Conservation (phyloP, 2,888 invertebrate genomes). For the Pristionchus entomophagus region DNA sequence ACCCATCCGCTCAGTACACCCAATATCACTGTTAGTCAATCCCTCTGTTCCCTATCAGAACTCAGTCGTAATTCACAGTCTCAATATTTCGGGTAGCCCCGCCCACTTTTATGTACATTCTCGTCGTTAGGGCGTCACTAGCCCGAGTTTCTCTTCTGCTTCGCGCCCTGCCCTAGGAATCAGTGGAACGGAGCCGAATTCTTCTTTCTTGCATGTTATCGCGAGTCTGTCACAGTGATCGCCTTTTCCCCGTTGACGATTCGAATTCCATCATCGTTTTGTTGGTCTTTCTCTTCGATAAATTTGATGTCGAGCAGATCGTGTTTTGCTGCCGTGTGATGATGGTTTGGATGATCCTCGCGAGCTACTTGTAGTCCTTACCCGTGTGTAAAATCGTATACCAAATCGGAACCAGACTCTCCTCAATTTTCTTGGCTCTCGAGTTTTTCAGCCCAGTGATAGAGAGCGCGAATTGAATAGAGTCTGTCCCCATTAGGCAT, state of each 20-base stretch:
- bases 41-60: not conserved
- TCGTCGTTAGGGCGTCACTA: not conserved
- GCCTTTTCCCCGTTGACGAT: not conserved
- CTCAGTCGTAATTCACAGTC: not conserved
- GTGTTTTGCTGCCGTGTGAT: not conserved
- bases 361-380: not conserved
- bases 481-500: not conserved
- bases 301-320: not conserved
- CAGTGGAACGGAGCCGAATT: not conserved
- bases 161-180: not conserved
- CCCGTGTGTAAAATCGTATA: too few species aligned
- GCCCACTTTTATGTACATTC: constrained; percentile 17
- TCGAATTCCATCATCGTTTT: not conserved
- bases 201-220: not conserved
- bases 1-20: not conserved
- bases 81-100: constrained; percentile 2
- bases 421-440: too few species aligned
- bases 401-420: too few species aligned
- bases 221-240: constrained; percentile 12
- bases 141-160: not conserved
- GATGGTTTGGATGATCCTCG: not conserved
- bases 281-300: constrained; percentile 15
- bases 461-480: too few species aligned
- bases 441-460: too few species aligned
- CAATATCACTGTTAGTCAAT: not conserved